phyloP scores from a whole-genome alignment of 2,113 vertebrate species.

The Phylloscopus trochiloides region DNA sequence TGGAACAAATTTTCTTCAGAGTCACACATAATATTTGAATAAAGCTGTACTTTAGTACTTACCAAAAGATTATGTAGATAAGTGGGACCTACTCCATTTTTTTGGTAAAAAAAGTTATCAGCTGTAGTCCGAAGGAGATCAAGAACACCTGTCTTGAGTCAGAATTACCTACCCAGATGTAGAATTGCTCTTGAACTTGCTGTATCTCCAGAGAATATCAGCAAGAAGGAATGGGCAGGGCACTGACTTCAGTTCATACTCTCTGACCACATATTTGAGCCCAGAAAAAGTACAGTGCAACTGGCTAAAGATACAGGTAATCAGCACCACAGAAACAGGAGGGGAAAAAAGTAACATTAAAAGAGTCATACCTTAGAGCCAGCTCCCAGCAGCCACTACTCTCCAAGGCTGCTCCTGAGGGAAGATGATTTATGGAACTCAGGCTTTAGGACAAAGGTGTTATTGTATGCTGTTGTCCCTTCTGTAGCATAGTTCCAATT shows the following conservation, averaged over 20 bases:
- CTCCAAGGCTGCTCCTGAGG: not conserved
- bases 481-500: not conserved
- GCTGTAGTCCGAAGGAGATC: rapidly evolving
- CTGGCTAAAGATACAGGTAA: not conserved
- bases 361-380: not conserved
- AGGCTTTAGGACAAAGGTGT: not conserved
- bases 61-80: not conserved
- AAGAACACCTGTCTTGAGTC: not conserved
- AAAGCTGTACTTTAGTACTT: not conserved
- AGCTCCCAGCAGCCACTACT: not conserved
- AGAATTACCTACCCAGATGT: not conserved
- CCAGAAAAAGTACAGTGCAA: not conserved
- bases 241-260: not conserved
- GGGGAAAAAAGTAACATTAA: rapidly evolving
- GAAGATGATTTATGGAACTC: not conserved
- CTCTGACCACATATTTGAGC: not conserved
- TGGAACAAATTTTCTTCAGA: not conserved
- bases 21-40: not conserved
- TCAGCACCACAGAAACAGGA: not conserved
- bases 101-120: not conserved
- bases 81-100: not conserved
- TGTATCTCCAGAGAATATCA: not conserved
- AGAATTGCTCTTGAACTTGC: not conserved
- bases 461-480: not conserved
- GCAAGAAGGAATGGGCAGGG: not conserved